Evolutionary conservation across 2,888 invertebrate species (phyloP).

Genomic region (Harpalus rufipes): DNA sequence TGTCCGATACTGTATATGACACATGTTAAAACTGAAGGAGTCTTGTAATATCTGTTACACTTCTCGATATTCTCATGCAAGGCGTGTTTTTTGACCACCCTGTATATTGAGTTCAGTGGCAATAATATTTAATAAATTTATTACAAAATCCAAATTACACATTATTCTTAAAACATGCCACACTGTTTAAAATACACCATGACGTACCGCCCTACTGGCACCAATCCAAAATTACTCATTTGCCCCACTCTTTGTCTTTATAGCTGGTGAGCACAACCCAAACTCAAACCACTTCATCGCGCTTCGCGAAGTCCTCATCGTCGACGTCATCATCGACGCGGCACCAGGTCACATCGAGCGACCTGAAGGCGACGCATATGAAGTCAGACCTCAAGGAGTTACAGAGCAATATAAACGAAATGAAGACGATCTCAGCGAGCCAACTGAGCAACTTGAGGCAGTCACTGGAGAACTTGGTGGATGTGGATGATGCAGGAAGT

Average conservation of each 20-base stretch:
- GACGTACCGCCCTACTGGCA: background rate
- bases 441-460: constrained; percentile 79
- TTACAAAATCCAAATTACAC: too few relatives aligned
- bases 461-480: constrained; percentile 89
- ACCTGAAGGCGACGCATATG: constrained; percentile 90
- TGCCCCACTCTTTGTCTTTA: constrained; percentile 31
- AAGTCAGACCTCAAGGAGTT: constrained; percentile 89
- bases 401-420: constrained; percentile 91
- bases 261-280: constrained; percentile 79
- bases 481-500: constrained; percentile 77
- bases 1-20: too few relatives aligned
- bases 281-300: constrained; percentile 80
- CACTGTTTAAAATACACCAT: background rate
- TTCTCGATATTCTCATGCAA: too few relatives aligned
- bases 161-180: background rate
- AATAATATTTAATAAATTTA: too few relatives aligned
- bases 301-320: constrained; percentile 73
- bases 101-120: too few relatives aligned
- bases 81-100: too few relatives aligned
- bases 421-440: constrained; percentile 83
- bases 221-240: background rate
- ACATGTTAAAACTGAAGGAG: too few relatives aligned
- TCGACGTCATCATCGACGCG: constrained; percentile 78
- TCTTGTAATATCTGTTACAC: too few relatives aligned
- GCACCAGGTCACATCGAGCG: constrained; percentile 78